Evolutionary conservation across 2,797 vertebrate species (phyloP), one percentile per base, ranked within the genome.

Genomic region (Myotis pilosus): DNA sequence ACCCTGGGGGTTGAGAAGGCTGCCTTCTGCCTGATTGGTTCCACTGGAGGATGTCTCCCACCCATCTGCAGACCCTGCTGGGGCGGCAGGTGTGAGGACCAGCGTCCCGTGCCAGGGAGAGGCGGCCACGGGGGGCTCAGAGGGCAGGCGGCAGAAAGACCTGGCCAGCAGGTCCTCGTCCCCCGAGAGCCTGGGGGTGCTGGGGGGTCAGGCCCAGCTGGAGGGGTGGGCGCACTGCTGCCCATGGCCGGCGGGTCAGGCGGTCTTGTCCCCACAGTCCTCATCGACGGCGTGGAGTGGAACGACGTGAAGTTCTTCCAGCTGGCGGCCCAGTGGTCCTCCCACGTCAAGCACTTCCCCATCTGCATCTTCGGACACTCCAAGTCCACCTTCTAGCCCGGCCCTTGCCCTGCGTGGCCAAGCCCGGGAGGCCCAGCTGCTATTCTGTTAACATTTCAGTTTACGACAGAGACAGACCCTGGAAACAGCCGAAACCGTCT

Each of bases 221-320:
- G 11, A 0, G 62, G 47, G 64, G 16, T 0, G 1, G 51, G 30
- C 0, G 5, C 5, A 1, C n/a, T 3, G 60, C 2, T 17, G 30
- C 15, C 16, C 3, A 13, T 0, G 71, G 75, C 92, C 9, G 66
- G 28, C 2, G 3, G 3, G 23, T 97, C 81, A 97, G 92, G 57
- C 2, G 6, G 68, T 3, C 81, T 30, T 96, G 55, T 78, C 96
- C 47, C 79, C 80, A 51, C 98, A 99, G 99, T 99, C 90, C 98
- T 99, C 97, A 99, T 99, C 25, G 99, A 99, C 0, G 99, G 99
- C 0, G 99, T 99, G 44, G 99, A 99, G 97, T 99, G 99, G 99
- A 99, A 99, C 0, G 99, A 99, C 0, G 99, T 99, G 82, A 99
- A 99, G 98, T 99, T 99, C 98, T 99, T 99, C 98, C 99, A 99